Evolutionary conservation across 2,797 vertebrate genomes (phyloP).

Genomic region (Cryptoprocta ferox): DNA sequence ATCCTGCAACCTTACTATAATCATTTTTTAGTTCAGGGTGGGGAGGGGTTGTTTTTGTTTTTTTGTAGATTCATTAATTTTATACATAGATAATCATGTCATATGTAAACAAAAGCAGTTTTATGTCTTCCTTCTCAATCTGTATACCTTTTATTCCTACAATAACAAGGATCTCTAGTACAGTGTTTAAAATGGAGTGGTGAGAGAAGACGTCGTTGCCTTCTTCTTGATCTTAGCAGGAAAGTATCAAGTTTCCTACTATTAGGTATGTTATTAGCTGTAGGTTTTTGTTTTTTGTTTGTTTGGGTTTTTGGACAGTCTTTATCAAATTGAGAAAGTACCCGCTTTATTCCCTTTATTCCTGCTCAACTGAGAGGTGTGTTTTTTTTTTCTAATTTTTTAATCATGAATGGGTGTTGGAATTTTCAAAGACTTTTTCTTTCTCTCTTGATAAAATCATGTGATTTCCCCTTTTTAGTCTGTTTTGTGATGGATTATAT

Average conservation of each 20-base stretch:
- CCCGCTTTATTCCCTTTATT: neutral
- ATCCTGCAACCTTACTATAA: neutral
- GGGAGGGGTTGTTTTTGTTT: neutral
- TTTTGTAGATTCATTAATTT: neutral
- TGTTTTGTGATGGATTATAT: neutral
- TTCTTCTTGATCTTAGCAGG: neutral
- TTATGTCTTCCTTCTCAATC: neutral
- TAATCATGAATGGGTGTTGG: neutral
- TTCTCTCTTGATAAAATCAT: neutral
- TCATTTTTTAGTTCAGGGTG: neutral
- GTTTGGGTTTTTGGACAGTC: neutral
- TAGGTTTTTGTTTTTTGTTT: neutral
- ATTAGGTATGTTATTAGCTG: neutral
- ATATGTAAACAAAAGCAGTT: neutral
- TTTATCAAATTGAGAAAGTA: neutral
- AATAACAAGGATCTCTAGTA: neutral
- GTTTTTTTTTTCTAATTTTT: neutral
- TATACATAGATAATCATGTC: neutral
- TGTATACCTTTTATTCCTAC: neutral
- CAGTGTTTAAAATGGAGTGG: neutral
- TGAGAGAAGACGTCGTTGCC: neutral
- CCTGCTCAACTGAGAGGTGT: neutral
- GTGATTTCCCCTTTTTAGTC: neutral
- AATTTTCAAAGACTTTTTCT: neutral
- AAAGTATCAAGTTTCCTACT: neutral